Evolutionary conservation across 2,113 vertebrate genomes (phyloP), one percentile per base, ranked within the genome.

Genomic region (Micromys minutus): DNA sequence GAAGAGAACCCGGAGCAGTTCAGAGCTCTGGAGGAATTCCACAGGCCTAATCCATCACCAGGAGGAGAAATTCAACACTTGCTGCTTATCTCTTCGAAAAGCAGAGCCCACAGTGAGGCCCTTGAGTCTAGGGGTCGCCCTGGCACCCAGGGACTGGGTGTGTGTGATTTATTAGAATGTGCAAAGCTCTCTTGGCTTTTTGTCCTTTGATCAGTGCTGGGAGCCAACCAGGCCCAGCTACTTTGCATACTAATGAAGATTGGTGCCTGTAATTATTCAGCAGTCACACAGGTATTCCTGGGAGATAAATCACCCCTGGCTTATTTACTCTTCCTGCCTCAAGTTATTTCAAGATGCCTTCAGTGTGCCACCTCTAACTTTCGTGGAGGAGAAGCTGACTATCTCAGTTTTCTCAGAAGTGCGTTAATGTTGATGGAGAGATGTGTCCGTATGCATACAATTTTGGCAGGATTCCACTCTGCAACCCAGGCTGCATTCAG

Each of bases 201-300:
- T 98, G 96, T 98, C 97, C 98, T 98, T 96, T 90, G 89, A 97
- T 97, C 93, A 93, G 97, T 93, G 98, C 97, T 98, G 98, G 97
- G 97, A 98, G 95, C 90, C 93, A 96, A 97, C 88, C 97, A 97
- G 92, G 94, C 97, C 87, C 45, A 94, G 72, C 96, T 98, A 86
- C 97, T 98, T 98, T 98, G 98, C 98, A 98, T 98, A 89, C 97
- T 98, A 98, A 99, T 98, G 98, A 98, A 97, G 97, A 97, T 94
- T 19, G 36, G 94, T 98, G 97, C 96, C 94, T 97, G 97, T 98
- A 98, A 98, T 98, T 98, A 98, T 96, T 98, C 97, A 95, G 93
- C 91, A 95, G 96, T 98, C 98, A 97, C 96, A 95, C 96, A n/a
- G 72, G 87, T 86, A 85, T 96, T 98, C 98, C 98, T 98, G 59